These are phyloP conservation scores for Tridacna gigas DNA, from an alignment of 2,888 invertebrate species.

Conservation along the genomic window DNA sequence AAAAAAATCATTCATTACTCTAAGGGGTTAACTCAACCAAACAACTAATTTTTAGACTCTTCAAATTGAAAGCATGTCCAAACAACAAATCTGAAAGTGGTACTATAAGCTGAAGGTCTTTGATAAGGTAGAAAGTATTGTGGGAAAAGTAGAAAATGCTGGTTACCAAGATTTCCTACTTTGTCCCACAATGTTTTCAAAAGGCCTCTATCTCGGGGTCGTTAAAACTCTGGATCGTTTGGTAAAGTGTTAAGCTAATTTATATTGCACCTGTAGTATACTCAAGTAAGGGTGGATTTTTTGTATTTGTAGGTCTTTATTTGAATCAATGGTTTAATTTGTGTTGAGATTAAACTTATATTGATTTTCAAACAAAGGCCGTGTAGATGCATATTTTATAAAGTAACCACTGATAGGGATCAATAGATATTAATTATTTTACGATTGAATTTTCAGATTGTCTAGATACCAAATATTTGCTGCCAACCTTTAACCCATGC, in stretches of 20 bases:
- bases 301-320: slow-evolving; percentile 22
- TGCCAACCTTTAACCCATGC: too few relatives aligned
- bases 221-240: too few relatives aligned
- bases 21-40: too few relatives aligned
- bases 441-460: slow-evolving; percentile 29
- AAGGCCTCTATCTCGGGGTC: neutral
- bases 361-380: slow-evolving; percentile 51
- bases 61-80: too few relatives aligned
- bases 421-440: slow-evolving; percentile 34
- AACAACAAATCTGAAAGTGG: too few relatives aligned
- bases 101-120: too few relatives aligned
- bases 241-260: neutral
- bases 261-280: too few relatives aligned
- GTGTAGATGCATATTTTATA: slow-evolving; percentile 47
- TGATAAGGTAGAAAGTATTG: too few relatives aligned
- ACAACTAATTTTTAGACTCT: too few relatives aligned
- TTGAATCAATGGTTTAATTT: slow-evolving; percentile 19
- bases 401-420: slow-evolving; percentile 18
- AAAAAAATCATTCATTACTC: too few relatives aligned
- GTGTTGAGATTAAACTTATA: slow-evolving; percentile 36
- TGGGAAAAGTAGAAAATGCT: too few relatives aligned
- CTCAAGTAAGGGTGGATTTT: slow-evolving; percentile 3
- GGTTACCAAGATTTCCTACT: neutral
- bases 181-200: neutral
- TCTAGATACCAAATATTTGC: neutral